Base-by-base conservation (phyloP, 2,888 invertebrate species). In the Reticulitermes lucifugus region DNA sequence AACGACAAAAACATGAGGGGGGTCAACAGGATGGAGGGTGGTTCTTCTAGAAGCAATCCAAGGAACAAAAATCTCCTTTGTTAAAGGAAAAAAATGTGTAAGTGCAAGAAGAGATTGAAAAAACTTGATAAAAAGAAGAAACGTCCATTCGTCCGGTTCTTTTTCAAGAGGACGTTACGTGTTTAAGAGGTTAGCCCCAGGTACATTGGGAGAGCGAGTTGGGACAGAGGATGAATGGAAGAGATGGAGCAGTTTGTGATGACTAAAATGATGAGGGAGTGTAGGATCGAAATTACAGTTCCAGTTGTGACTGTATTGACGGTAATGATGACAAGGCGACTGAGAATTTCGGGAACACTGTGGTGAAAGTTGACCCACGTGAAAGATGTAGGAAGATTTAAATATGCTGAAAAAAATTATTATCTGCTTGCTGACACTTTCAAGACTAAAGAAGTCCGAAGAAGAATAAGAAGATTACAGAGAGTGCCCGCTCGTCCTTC, bases 101-200 rank as follows among this genome's bases (percentile, higher is more conserved):
- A 46, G 46, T 43, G n/a, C 9, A n/a, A 46, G 10, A 25, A 70
- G n/a, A 65, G 65, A 81, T 65, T 81, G 70, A 81, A 81, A 81
- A 81, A 81, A 43, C 70, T 43, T 65, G 81, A 81, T 81, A 81
- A 81, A 81, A 79, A 70, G 60, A 35, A 46, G 43, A 70, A 81
- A n/a, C n/a, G 43, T 46, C 70, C n/a, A 81, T 81, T 43, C 81
- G 70, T 65, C 81, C 81, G 65, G 81, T 41, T 65, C 43, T 70
- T 81, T 81, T 81, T 81, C 65, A n/a, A 59, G 60, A 80, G 55
- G 60, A 81, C 43, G 70, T 81, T 70, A 70, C 46, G 65, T 65
- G 46, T 43, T 35, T n/a, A n/a, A 12, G 81, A 46, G 70, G 81
- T 70, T 41, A 81, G 81, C 81, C 70, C 65, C 81, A 81, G 81